Base-by-base conservation (phyloP, 2,113 vertebrate genomes). In the Eclectus roratus region DNA sequence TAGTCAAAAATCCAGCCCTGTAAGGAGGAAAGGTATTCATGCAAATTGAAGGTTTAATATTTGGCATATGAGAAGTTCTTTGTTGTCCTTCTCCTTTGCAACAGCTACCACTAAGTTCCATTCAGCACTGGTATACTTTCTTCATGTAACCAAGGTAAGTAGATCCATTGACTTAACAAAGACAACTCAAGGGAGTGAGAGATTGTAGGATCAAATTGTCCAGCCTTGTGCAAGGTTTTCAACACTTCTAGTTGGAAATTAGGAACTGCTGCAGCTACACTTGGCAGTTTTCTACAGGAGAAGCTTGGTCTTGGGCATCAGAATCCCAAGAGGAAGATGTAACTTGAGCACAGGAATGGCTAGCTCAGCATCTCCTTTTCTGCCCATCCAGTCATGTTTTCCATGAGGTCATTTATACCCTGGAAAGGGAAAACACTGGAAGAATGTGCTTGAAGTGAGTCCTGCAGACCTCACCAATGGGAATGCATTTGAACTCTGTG, bases 91-190 rank as follows among this genome's bases (percentile, higher is more conserved):
- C 24, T 85, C 74, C 31, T 78, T 69, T 86, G 77, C 63, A 76
- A 68, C 33, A 0, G 0, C 80, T 91, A 69, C 52, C 76, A 65
- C 61, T 72, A 50, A 70, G 69, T 84, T 84, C 61, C 50, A 35
- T 55, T 91, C 53, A 85, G 71, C 56, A 27, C 9, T 89, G 90
- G 44, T 84, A 20, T 78, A 81, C 50, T 58, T 80, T 80, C 69
- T 83, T 84, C 35, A 39, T 91, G 85, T 90, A 94, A 81, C 52
- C 65, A 44, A 69, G 92, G 80, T 95, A 68, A 79, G 94, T 71
- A 74, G 72, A 66, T 85, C 79, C 63, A 46, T 88, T 0, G 17
- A 37, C 85, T 86, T 91, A 77, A 68, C 29, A 52, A 46, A 87
- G 85, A 31, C 63, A 79, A 1, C 49, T 80, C 20, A 41, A 50